Percentiles rank a stretch among this genome's conserved stretches.
These are phyloP conservation scores for Drosophila trichaetosa DNA, from an alignment of 2,888 invertebrate species.

Conservation along the genomic window DNA sequence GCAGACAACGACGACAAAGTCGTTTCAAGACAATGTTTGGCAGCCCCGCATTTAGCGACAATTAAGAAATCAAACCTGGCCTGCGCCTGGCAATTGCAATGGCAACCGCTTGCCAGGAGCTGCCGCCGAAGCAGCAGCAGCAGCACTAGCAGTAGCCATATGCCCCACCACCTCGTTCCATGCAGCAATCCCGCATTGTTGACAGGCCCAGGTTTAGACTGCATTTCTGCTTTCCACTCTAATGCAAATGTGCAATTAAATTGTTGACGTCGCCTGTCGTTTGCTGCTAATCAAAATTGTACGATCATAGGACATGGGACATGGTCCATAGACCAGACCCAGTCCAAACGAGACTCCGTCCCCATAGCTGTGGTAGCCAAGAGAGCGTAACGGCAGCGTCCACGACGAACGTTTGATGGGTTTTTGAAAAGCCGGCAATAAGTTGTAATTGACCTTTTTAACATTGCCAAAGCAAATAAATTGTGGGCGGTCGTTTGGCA, in stretches of 20 bases:
- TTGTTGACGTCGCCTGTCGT: constrained; percentile 74
- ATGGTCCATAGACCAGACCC: constrained; percentile 40
- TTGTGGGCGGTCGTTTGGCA: constrained; percentile 63
- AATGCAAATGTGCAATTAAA: constrained; percentile 81
- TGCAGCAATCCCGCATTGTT: constrained; percentile 18
- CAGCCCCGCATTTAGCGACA: constrained; percentile 80
- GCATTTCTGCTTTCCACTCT: constrained; percentile 66
- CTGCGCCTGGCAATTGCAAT: constrained; percentile 66
- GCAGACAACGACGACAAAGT: constrained; percentile 31
- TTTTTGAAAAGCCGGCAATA: constrained; percentile 66
- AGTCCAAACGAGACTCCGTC: constrained; percentile 3
- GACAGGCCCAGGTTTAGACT: constrained; percentile 55
- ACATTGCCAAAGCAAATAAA: constrained; percentile 51
- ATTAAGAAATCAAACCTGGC: constrained; percentile 80
- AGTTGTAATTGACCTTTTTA: constrained; percentile 78
- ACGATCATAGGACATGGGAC: constrained; percentile 75
- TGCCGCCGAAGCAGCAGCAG: constrained; percentile 16
- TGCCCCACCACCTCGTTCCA: not conserved
- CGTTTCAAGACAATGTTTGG: constrained; percentile 55
- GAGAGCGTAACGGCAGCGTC: constrained; percentile 65
- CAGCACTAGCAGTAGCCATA: constrained; percentile 23
- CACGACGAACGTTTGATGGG: constrained; percentile 50
- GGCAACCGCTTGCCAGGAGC: constrained; percentile 62
- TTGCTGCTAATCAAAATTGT: constrained; percentile 76
- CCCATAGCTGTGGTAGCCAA: constrained; percentile 30